Base-by-base conservation (phyloP, 2,888 invertebrate genomes). In the Encarsia formosa region DNA sequence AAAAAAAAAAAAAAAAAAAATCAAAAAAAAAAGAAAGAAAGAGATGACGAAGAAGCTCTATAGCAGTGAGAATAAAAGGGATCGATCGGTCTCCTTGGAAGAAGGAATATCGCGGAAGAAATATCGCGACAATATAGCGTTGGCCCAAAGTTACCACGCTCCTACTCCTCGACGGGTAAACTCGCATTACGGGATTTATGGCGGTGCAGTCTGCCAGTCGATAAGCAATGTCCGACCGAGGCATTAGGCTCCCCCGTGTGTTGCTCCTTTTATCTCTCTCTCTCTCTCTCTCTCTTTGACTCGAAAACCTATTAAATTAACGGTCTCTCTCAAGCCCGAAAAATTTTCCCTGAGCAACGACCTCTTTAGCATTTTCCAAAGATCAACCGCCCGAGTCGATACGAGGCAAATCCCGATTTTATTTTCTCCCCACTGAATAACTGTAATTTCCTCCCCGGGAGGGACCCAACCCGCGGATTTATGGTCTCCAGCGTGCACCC, bases 131-230 rank as follows among this genome's bases (percentile, higher is more conserved):
- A 63, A 60, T 61, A 57, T 57, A 61, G 59, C n/a, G n/a, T 59
- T 58, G 59, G 59, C 54, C n/a, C 51, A 43, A 59, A 61, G 61
- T 63, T 61, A 59, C n/a, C 61, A 59, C 61, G 59, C 43, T 54
- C 47, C 59, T 57, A 59, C 43, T 54, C 47, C 59, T 57, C 61
- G 61, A 59, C 53, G 63, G 61, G 61, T 63, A 59, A 61, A 61
- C 61, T 61, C 60, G 56, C 61, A 62, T 61, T 63, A 63, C 59
- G 49, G 46, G 58, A 63, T 63, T 63, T 62, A 63, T 62, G 51
- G 61, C 58, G 57, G 57, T 61, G 61, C 60, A 59, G 61, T 58
- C 57, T 60, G 59, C 60, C 60, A 62, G 61, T 64, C 65, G 64
- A 64, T 65, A 65, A 62, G 60, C 61, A 63, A 62, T 64, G 61